A percentile compares a stretch with the other conserved stretches of the same genome.
Conservation (phyloP, 2,113 vertebrate species). For the Pheucticus melanocephalus region DNA sequence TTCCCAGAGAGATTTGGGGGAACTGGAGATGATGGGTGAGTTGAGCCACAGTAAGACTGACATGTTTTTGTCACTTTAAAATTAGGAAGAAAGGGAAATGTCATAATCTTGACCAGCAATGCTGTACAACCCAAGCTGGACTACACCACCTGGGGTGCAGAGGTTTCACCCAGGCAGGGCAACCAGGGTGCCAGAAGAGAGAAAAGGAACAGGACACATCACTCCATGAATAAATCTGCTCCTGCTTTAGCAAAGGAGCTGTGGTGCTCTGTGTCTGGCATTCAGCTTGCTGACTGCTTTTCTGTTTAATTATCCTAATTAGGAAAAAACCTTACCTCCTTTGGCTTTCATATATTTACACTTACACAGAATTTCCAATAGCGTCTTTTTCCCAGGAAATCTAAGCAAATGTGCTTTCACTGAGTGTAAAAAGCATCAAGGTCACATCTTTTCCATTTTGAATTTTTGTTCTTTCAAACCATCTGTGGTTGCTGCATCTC, state of each 20-base stretch:
- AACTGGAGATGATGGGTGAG: not conserved
- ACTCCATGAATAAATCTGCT: not conserved
- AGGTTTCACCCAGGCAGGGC: not conserved
- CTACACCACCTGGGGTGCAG: not conserved
- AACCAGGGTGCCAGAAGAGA: not conserved
- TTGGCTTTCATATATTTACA: not conserved
- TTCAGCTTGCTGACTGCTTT: not conserved
- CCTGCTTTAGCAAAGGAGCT: not conserved
- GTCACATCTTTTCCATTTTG: not conserved
- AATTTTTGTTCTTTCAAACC: not conserved
- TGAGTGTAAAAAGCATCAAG: not conserved
- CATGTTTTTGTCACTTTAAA: not conserved
- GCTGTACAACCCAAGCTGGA: not conserved
- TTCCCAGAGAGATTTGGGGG: not conserved
- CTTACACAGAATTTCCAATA: not conserved
- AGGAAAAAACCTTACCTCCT: not conserved
- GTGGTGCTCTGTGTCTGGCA: not conserved
- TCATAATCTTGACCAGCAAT: not conserved
- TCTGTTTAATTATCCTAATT: not conserved
- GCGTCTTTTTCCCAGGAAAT: not conserved
- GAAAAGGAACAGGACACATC: not conserved
- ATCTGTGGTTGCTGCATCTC: not conserved
- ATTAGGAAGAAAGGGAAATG: not conserved
- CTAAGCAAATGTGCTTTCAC: not conserved
- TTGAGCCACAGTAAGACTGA: not conserved